Conservation (phyloP, 1,140 invertebrate species). For the Araneus ventricosus region DNA sequence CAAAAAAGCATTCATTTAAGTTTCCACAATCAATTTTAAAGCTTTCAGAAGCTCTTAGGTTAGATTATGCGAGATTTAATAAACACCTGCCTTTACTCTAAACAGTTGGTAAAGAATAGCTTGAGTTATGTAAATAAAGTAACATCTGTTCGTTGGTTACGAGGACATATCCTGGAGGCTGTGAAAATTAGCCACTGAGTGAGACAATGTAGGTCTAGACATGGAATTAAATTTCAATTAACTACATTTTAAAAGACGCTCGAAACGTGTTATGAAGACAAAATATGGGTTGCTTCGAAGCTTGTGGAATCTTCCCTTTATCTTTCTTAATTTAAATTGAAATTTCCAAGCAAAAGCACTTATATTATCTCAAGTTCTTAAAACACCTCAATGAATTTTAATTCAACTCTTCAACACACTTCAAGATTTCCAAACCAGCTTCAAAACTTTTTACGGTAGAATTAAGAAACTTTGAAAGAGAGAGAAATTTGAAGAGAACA, state of each 20-base stretch:
- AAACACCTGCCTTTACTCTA: not conserved
- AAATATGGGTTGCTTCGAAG: not conserved
- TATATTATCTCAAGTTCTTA: not conserved
- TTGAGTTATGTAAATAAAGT: not conserved
- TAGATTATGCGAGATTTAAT: not conserved
- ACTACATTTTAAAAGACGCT: not conserved
- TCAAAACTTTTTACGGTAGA: not conserved
- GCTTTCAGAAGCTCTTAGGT: not conserved
- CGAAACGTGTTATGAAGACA: constrained; percentile 18
- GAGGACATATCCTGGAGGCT: not conserved
- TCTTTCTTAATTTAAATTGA: constrained; percentile 26
- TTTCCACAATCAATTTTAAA: not conserved
- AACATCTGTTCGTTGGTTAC: not conserved
- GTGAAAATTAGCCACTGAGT: not conserved
- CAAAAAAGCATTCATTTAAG: not conserved
- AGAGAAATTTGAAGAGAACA: not conserved
- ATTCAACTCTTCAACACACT: not conserved
- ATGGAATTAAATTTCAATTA: constrained; percentile 35
- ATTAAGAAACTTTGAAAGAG: not conserved
- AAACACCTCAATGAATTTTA: constrained; percentile 14
- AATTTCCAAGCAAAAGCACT: not conserved
- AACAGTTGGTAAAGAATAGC: not conserved
- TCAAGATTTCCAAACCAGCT: not conserved
- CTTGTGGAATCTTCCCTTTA: not conserved
- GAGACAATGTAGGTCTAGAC: constrained; percentile 16